These are phyloP conservation scores for Nephrotoma appendiculata DNA, from an alignment of 2,888 invertebrate species.

Conservation along the genomic window DNA sequence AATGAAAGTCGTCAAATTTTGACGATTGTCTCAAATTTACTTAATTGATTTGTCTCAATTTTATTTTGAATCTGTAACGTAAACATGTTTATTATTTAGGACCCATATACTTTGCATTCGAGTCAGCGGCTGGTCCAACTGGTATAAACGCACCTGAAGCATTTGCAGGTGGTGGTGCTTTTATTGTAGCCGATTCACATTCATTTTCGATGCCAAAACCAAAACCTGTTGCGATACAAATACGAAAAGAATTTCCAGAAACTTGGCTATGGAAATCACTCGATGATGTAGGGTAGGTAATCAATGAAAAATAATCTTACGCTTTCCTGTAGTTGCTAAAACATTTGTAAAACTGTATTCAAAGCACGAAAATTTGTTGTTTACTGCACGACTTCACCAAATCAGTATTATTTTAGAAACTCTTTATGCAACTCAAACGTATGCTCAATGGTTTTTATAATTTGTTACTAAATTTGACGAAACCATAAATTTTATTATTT, in stretches of 20 bases:
- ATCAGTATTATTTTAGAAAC: not conserved
- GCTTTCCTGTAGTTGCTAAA: too few species aligned
- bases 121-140: not conserved
- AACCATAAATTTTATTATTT: not conserved
- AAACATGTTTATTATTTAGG: not conserved
- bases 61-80: too few species aligned
- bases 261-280: slow-evolving; percentile 46
- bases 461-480: not conserved
- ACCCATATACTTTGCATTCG: not conserved
- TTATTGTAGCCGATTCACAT: not conserved
- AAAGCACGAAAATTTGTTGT: not conserved
- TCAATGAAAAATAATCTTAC: too few species aligned
- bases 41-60: too few species aligned
- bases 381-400: too few species aligned
- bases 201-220: not conserved
- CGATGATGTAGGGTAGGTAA: not conserved
- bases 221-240: slow-evolving; percentile 10
- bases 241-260: slow-evolving; percentile 48
- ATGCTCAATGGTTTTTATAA: not conserved
- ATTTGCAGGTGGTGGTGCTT: not conserved
- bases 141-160: not conserved
- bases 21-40: too few species aligned
- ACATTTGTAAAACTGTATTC: too few species aligned
- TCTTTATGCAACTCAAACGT: not conserved
- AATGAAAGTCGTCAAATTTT: too few species aligned